A percentile compares a stretch with the other conserved stretches of the same genome.
Evolutionary conservation across 1,140 invertebrate species (phyloP).

Genomic region (Paralvinella palmiformis): DNA sequence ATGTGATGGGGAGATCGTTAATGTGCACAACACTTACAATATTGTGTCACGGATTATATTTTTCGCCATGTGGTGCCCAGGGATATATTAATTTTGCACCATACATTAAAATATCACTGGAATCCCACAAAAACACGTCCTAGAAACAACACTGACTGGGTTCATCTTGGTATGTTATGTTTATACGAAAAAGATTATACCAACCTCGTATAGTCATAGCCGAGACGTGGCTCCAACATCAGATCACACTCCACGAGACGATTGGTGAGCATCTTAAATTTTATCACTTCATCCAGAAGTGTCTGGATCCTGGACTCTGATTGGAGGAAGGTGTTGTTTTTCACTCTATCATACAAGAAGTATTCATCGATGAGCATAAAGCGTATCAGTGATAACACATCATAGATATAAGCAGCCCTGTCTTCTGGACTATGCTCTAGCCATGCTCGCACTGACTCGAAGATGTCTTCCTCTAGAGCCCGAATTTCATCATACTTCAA

Average conservation of each 20-base stretch:
- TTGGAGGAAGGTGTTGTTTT: slow-evolving; percentile 37
- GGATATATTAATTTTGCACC: too few relatives aligned
- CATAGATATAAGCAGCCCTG: background rate
- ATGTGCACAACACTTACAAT: too few relatives aligned
- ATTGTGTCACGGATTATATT: too few relatives aligned
- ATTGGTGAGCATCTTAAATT: slow-evolving; percentile 3
- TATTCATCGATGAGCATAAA: slow-evolving; percentile 52
- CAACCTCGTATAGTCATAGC: background rate
- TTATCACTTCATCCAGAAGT: slow-evolving; percentile 10
- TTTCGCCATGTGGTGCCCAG: too few relatives aligned
- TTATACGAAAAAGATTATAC: too few relatives aligned
- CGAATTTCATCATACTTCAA: slow-evolving; percentile 49
- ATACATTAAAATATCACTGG: too few relatives aligned
- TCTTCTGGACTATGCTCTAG: slow-evolving; percentile 42
- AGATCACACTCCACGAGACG: slow-evolving; percentile 3
- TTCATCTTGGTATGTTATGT: too few relatives aligned
- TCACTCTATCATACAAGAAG: slow-evolving; percentile 52
- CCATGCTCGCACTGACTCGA: slow-evolving; percentile 51
- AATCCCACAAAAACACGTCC: too few relatives aligned
- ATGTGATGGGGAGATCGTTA: too few relatives aligned
- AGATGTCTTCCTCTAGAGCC: slow-evolving; percentile 53
- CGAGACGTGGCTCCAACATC: slow-evolving; percentile 6
- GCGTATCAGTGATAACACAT: slow-evolving; percentile 52
- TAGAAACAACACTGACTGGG: too few relatives aligned
- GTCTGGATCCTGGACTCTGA: background rate